These are phyloP conservation scores for Drosophila gaucha DNA, from an alignment of 2,888 invertebrate species.

Conservation along the genomic window DNA sequence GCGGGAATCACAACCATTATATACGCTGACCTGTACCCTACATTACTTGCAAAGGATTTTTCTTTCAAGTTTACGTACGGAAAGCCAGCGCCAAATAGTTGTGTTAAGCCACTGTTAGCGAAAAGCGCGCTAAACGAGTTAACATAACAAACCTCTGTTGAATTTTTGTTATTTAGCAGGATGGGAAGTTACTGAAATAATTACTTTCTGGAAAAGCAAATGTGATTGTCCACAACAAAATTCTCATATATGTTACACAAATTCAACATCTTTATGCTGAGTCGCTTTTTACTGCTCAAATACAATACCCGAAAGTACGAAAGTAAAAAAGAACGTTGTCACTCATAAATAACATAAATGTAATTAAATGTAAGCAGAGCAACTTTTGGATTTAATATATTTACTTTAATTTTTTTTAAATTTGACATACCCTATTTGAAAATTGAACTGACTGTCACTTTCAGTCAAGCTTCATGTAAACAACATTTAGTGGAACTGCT, in stretches of 20 bases:
- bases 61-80: too few species aligned
- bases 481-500: neutral
- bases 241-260: conserved; percentile 4
- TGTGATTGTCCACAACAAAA: neutral
- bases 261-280: neutral
- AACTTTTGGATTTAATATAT: neutral
- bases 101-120: neutral
- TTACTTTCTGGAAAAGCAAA: conserved; percentile 1
- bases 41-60: too few species aligned
- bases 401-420: neutral
- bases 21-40: conserved; percentile 42
- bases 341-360: neutral
- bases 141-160: neutral
- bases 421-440: neutral
- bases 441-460: conserved; percentile 3
- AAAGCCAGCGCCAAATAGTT: too few species aligned
- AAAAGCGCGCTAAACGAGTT: neutral
- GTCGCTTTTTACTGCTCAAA: neutral
- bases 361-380: neutral
- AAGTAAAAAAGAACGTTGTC: too few species aligned
- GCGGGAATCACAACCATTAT: neutral
- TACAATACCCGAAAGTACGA: neutral
- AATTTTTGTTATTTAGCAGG: neutral
- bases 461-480: neutral
- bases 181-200: neutral